phyloP scores from a whole-genome alignment of 1,140 invertebrate species.

The Hesperophylax magnus region DNA sequence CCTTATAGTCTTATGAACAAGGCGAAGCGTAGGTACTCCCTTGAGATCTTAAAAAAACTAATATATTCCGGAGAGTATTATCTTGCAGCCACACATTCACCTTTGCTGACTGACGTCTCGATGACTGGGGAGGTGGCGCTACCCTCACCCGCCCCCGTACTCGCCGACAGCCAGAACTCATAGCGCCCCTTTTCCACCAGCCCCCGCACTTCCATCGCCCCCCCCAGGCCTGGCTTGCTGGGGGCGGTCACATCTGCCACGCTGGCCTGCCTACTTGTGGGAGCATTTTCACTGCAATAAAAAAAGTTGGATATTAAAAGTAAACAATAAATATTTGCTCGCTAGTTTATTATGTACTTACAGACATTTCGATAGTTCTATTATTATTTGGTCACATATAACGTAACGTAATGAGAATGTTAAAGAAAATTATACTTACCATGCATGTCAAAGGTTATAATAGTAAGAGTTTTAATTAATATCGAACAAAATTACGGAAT shows the following conservation, averaged over 20 bases:
- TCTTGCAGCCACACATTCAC: conserved; percentile 58
- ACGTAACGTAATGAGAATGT: too few species aligned
- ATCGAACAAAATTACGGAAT: too few species aligned
- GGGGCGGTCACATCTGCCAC: conserved; percentile 65
- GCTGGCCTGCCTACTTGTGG: conserved; percentile 49
- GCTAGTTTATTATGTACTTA: too few species aligned
- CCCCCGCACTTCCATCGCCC: conserved; percentile 74
- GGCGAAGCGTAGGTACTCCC: too few species aligned
- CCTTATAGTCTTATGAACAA: too few species aligned
- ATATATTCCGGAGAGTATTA: neutral
- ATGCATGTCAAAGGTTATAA: too few species aligned
- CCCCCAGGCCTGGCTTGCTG: conserved; percentile 65
- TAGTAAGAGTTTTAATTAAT: too few species aligned
- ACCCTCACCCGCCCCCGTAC: conserved; percentile 81
- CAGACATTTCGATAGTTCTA: too few species aligned
- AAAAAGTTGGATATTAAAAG: too few species aligned
- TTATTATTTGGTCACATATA: too few species aligned
- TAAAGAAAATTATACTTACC: too few species aligned
- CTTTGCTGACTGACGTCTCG: conserved; percentile 75
- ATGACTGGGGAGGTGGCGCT: conserved; percentile 73
- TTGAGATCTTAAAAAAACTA: neutral
- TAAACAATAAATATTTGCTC: too few species aligned
- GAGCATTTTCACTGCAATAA: conserved; percentile 56
- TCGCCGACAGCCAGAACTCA: conserved; percentile 86
- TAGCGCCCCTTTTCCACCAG: conserved; percentile 77